Evolutionary conservation across 2,113 vertebrate genomes (phyloP), one percentile per base, ranked within the genome.

Genomic region (Dolichotis patagonum): DNA sequence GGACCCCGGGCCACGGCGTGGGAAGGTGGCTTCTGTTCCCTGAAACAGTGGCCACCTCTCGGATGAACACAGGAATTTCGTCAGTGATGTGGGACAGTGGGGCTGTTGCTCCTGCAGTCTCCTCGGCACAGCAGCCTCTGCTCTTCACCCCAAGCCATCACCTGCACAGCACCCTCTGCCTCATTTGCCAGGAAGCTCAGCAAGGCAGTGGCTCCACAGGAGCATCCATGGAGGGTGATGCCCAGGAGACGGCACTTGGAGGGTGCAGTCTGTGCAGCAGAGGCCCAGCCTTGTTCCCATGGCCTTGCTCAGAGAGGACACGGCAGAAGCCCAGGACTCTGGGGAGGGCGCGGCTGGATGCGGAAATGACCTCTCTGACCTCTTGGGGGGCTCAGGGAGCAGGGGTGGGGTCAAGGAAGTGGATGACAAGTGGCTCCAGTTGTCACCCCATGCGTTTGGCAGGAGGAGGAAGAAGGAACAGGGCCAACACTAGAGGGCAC

Each of bases 401-500:
- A 85, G 58, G 43, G 91, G 41, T 28, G 95, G 92, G 78, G 71
- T 14, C 62, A 82, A 97, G 96, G 96, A 97, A 95, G 91, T 19
- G 49, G 56, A 86, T 52, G 86, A 71, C 91, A 89, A 97, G 95
- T 46, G 87, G 75, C 78, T 95, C 91, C 91, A 97, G 96, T 96
- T 97, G 91, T 96, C 96, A 97, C 95, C 83, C 95, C 63, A 83
- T 85, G 96, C 93, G 62, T 83, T 95, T 95, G 94, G 83, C 93
- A 95, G 67, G 77, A 78, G 92, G 92, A 94, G 93, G 90, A 95
- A 94, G 95, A 87, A 62, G 63, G 95, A 89, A 88, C 92, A 75
- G 94, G 95, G 86, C 75, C 80, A 0, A 91, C 92, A 97, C 97
- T 97, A 97, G 93, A 97, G 96, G 97, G 95, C 97, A 78, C 93